Evolutionary conservation across 2,888 invertebrate genomes (phyloP), one percentile per base, ranked within the genome.

Genomic region (Caenorhabditis wallacei): DNA sequence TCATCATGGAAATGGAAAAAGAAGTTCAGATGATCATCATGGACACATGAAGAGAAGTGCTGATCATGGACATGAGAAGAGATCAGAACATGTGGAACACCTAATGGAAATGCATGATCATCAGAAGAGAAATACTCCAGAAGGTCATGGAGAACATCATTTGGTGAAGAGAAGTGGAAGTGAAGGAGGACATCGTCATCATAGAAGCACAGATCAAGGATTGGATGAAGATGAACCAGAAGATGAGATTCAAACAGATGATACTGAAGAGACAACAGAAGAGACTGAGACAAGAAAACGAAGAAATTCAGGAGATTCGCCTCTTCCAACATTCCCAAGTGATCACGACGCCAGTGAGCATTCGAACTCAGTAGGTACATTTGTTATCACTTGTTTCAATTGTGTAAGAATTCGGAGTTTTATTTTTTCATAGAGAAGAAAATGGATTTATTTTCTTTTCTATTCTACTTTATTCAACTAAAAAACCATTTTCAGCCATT

Each of bases 281-380:
- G 64, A 56, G n/a, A 59, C 76, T 30, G 59, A 46, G 43, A 40
- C 56, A 2, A 37, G 63, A 64, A 66, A 37, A 20, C 56, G 69
- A 22, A 54, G 69, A 1, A 63, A 79, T 30, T 30, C 54, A 13
- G n/a, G n/a, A n/a, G 79, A 79, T 46, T 13, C 24, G 8, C 79
- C 79, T 18, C 35, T 79, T 1, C 76, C 82, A 43, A 53, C 51
- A 8, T 82, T 82, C 48, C 75, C 82, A 30, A 82, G 82, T 63
- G 82, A 82, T 53, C 57, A 76, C 68, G 66, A 68, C 48, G 66
- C 59, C 56, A 75, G 75, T 75, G 76, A 66, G 76, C 68, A 76
- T 59, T 76, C 69, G 64, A 76, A 82, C 82, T 82, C 82, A 76
- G 82, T 82, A 82, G 82, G 82, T 82, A 78, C 71, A 82, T 82